Conservation (phyloP, 2,113 vertebrate genomes). For the Macquaria australasica region DNA sequence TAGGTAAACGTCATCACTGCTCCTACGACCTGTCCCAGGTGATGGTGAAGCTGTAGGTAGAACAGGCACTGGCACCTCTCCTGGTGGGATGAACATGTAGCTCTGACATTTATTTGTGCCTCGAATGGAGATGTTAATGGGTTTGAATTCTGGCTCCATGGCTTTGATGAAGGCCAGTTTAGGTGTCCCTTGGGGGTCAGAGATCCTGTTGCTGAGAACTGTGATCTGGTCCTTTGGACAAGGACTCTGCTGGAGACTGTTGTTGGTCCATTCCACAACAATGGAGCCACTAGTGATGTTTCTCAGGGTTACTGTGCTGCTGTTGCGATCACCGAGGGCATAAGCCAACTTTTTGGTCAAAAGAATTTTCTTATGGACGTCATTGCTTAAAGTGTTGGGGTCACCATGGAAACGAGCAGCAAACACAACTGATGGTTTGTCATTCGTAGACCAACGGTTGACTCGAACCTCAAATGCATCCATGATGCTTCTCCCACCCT, state of each 20-base stretch:
- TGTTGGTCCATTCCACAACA: conserved; percentile 96
- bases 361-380: conserved; percentile 93
- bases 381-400: conserved; percentile 83
- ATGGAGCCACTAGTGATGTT: conserved; percentile 92
- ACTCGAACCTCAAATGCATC: conserved; percentile 96
- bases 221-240: conserved; percentile 93
- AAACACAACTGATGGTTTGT: conserved; percentile 91
- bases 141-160: conserved; percentile 93
- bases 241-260: conserved; percentile 89
- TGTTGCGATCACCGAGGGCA: conserved; percentile 93
- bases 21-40: conserved; percentile 89
- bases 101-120: conserved; percentile 91
- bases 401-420: conserved; percentile 91
- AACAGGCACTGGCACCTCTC: conserved; percentile 66
- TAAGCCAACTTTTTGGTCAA: conserved; percentile 94
- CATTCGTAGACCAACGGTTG: conserved; percentile 87
- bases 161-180: conserved; percentile 85
- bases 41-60: conserved; percentile 81
- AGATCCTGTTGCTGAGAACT: conserved; percentile 88
- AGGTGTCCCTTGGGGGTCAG: conserved; percentile 87
- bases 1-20: conserved; percentile 93
- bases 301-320: conserved; percentile 91
- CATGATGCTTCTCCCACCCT: conserved; percentile 90
- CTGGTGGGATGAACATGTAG: conserved; percentile 89
- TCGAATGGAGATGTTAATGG: conserved; percentile 87